These are phyloP conservation scores for Nephrotoma appendiculata DNA, from an alignment of 2,888 invertebrate species.

Conservation along the genomic window DNA sequence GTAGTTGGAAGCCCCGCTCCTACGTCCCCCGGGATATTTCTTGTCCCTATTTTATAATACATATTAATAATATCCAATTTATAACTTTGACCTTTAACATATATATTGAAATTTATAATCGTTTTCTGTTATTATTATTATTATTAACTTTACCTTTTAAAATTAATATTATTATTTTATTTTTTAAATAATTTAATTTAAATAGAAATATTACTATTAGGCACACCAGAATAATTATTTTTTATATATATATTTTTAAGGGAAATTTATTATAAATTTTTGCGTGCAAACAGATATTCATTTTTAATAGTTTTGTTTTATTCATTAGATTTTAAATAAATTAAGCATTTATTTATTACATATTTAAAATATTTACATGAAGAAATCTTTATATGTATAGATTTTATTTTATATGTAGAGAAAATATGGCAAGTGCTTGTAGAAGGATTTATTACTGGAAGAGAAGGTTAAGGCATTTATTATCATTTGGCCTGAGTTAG, in stretches of 20 bases:
- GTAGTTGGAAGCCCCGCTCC: no score
- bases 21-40: no score
- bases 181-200: background rate
- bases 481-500: no score
- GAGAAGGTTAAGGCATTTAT: no score
- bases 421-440: no score
- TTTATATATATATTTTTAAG: background rate
- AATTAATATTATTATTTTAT: background rate
- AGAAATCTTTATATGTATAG: no score
- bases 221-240: background rate
- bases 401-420: no score
- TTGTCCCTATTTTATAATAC: no score
- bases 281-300: background rate
- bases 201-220: background rate
- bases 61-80: no score
- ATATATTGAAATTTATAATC: background rate
- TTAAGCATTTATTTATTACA: background rate
- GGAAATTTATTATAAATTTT: background rate
- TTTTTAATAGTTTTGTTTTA: background rate
- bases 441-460: no score
- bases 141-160: background rate
- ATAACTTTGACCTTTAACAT: no score
- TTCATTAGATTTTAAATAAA: background rate
- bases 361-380: background rate
- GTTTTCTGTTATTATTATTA: background rate